Base-by-base conservation (phyloP, 1,140 invertebrate species). In the Dreissena rostriformis region DNA sequence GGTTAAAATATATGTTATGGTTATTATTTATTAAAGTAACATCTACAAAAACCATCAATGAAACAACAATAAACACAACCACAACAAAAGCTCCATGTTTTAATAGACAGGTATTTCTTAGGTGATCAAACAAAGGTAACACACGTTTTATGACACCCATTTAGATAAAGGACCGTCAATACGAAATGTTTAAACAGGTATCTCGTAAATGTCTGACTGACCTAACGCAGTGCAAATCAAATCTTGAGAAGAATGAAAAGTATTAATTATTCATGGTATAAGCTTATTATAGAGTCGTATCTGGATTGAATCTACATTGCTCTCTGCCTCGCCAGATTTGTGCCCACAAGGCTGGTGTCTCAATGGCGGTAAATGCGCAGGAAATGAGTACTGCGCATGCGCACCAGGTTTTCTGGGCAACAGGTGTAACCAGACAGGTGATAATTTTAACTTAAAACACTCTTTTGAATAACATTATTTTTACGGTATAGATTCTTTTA, bases 321-420 rank as follows among this genome's bases (percentile, higher is more conserved):
- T 24, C 22, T 63, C 52, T 14, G 53, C 51, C 19, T 24, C 71
- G 71, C 8, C 39, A 82, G 80, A 52, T 39, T 24, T 82, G 29
- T 82, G 80, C 55, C 28, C 24, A 8, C 6, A 29, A 28, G 70
- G 61, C 28, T 75, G 57, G n/a, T 82, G 80, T 68, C 12, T 75
- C 11, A 82, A 82, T 52, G 80, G 80, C 7, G 80, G 80, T 19
- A 75, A 67, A 57, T 82, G 80, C 26, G 70, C 71, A 11, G 80
- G 80, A 26, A 52, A 29, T 17, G 66, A 82, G 22, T 73, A 51
- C 49, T 82, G 80, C 51, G 12, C 80, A 2, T 82, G 80, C 28
- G 11, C 80, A 0, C 17, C 19, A 24, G 80, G 80, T 55, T 82
- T 67, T 49, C 29, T 24, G 7, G 80, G 80, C 14, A 65, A 55